These are phyloP conservation scores for Euschistus heros DNA, from an alignment of 1,140 invertebrate genomes.

Conservation along the genomic window DNA sequence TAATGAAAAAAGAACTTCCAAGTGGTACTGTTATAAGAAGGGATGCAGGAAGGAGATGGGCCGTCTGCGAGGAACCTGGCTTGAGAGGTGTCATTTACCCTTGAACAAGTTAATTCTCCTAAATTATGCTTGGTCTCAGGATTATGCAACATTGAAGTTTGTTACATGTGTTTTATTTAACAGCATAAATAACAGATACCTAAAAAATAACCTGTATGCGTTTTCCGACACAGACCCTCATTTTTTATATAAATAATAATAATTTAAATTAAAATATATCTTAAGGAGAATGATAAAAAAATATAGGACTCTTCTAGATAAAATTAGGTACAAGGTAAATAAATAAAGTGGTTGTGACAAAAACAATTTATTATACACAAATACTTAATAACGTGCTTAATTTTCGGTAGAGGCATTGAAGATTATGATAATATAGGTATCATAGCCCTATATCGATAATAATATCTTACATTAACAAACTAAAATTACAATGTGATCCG, in stretches of 20 bases:
- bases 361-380: constrained; percentile 5
- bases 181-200: too few relatives aligned
- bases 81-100: neutral
- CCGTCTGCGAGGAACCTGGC: neutral
- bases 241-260: too few relatives aligned
- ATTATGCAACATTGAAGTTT: too few relatives aligned
- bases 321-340: too few relatives aligned
- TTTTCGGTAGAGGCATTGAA: neutral
- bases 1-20: neutral
- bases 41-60: neutral
- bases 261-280: too few relatives aligned
- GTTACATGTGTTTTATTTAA: too few relatives aligned
- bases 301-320: too few relatives aligned
- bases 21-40: neutral
- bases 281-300: too few relatives aligned
- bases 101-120: neutral
- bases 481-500: constrained; percentile 6
- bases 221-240: too few relatives aligned
- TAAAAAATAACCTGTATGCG: too few relatives aligned
- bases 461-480: neutral
- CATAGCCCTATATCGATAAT: too few relatives aligned
- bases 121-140: neutral
- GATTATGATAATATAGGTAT: neutral
- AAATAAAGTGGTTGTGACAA: neutral
- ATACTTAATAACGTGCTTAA: constrained; percentile 6